Evolutionary conservation across 2,797 vertebrate genomes (phyloP).

Genomic region (Chiloscyllium punctatum): DNA sequence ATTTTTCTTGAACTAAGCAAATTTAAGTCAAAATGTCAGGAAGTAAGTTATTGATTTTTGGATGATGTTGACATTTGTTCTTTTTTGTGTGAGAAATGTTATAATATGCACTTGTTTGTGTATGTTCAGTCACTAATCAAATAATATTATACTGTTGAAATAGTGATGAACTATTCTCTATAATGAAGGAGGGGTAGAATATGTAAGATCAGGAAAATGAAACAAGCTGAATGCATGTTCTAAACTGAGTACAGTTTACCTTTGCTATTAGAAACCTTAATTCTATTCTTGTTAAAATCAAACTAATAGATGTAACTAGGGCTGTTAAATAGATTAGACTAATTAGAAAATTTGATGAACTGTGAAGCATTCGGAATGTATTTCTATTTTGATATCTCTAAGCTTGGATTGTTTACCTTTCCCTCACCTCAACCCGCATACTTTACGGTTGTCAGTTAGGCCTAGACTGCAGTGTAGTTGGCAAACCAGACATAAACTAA

Average conservation of each 20-base stretch:
- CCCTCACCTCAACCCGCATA: too few relatives aligned
- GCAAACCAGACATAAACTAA: too few relatives aligned
- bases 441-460: too few relatives aligned
- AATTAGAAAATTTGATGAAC: neutral
- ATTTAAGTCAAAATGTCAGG: slow-evolving; percentile 40
- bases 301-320: neutral
- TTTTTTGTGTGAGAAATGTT: slow-evolving; percentile 41
- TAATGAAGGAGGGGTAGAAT: slow-evolving; percentile 40
- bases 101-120: slow-evolving; percentile 45
- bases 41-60: slow-evolving; percentile 44
- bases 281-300: neutral
- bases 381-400: too few relatives aligned
- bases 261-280: neutral
- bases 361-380: too few relatives aligned
- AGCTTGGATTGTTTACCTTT: too few relatives aligned
- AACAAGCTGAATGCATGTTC: slow-evolving; percentile 41
- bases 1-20: slow-evolving; percentile 39
- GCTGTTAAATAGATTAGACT: neutral
- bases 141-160: slow-evolving; percentile 51
- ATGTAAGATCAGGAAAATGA: slow-evolving; percentile 43
- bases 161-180: slow-evolving; percentile 46
- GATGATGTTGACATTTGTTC: slow-evolving; percentile 43
- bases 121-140: slow-evolving; percentile 50
- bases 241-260: slow-evolving; percentile 33
- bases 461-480: too few relatives aligned